Evolutionary conservation across 1,140 invertebrate genomes (phyloP), one percentile per base, ranked within the genome.

Genomic region (Tachypleus tridentatus): DNA sequence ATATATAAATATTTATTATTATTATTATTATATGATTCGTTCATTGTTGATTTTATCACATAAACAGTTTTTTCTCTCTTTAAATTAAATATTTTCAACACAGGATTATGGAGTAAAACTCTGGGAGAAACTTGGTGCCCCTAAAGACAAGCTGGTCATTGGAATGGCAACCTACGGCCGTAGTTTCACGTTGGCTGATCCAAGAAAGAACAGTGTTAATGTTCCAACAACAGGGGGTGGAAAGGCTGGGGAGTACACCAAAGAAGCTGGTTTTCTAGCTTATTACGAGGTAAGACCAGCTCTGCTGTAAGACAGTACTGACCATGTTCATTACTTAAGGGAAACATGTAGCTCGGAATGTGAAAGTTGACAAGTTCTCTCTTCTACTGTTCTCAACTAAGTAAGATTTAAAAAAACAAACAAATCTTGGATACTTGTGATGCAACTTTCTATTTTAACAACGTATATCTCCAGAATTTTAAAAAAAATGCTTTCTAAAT

Each of bases 161-260:
- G 85, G 95, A 69, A 93, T 97, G 87, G 89, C 93, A n/a, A 97
- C 93, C 29, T 98, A 98, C 76, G 97, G 95, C 51, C 83, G 93
- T 66, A 88, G 89, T 50, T 99, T 97, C 77, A 96, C 92, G 4
- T 79, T 99, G 59, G 82, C 85, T 8, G 88, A 93, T 73, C 77
- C 85, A 0, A 79, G 79, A 51, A 86, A 86, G 71, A 85, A 85
- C 72, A 76, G 75, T 6, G 87, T 97, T 56, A 96, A 97, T 76
- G 84, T 91, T 5, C 84, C 93, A 0, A 86, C 92, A 0, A 87
- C 82, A 65, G 92, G 90, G 0, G 92, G 93, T 49, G 94, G 95
- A 2, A 89, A 88, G 74, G 88, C 91, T 11, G 95, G 94, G 51
- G 87, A 90, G 65, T 97, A 91, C 76, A 96, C 93, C 54, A 88